Base-by-base conservation (phyloP, 2,888 invertebrate genomes). In the Leucania comma region DNA sequence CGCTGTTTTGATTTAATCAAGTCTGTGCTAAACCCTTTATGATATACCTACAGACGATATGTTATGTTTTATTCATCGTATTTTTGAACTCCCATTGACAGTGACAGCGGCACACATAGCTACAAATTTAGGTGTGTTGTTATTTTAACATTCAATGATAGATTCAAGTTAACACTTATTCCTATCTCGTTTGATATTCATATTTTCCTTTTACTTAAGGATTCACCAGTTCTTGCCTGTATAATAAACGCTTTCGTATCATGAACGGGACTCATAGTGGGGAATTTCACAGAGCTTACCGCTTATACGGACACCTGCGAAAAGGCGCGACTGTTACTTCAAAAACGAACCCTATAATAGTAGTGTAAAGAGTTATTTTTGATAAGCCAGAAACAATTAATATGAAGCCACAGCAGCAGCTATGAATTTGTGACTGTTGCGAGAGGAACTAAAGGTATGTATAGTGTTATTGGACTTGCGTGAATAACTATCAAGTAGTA, bases 281-380 rank as follows among this genome's bases (percentile, higher is more conserved):
- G 86, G 87, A 88, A 90, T 92, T 92, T 90, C 90, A 87, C 89
- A 88, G 84, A 89, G 87, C 86, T 88, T 83, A 76, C 78, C 79
- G 87, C 87, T 88, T 87, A 90, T 88, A 89, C 88, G 90, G 88
- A 90, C 90, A 90, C 91, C 91, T 90, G 90, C 89, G 90, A 92
- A 92, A 90, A 90, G 88, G 88, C 89, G 87, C 80, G 81, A 85
- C 83, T 86, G 78, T 62, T 63, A 62, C 79, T 56, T 63, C 75
- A 4, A 90, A 90, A 86, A 54, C 59, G 61, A 78, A 84, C 86
- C 76, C 78, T 91, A 80, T 65, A 3, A 0, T 3, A 0, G 3
- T 3, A 0, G 0, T 0, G 0, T 4, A 83, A 91, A 57, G 79
- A 86, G 50, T 60, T 51, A 84, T 50, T 83, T 82, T 88, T 53